phyloP scores from a whole-genome alignment of 2,888 invertebrate genomes.

The Agrotis puta region DNA sequence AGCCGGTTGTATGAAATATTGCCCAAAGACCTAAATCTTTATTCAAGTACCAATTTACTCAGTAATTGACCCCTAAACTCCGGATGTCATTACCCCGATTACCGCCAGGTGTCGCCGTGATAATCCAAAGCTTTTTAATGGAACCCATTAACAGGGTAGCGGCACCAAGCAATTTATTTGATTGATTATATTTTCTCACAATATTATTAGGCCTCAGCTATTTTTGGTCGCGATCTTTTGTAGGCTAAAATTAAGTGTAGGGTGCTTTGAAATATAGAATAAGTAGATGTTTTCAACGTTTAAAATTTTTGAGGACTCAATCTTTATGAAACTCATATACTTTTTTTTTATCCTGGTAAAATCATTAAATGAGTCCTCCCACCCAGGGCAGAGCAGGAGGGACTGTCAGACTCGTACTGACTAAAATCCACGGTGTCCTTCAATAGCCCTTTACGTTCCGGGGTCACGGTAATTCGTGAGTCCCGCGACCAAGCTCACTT shows the following conservation, averaged over 20 bases:
- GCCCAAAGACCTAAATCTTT: conserved; percentile 8
- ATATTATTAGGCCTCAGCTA: conserved; percentile 37
- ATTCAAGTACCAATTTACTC: conserved; percentile 23
- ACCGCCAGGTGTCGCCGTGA: conserved; percentile 47
- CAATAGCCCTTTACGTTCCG: no score
- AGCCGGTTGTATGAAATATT: neutral
- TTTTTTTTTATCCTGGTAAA: no score
- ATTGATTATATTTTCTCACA: conserved; percentile 58
- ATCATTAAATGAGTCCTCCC: no score
- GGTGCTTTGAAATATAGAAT: no score
- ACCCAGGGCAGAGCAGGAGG: no score
- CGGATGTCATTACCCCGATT: conserved; percentile 36
- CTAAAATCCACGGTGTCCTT: no score
- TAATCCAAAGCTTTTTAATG: conserved; percentile 55
- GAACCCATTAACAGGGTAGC: conserved; percentile 53
- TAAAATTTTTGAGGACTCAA: neutral
- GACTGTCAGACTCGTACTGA: no score
- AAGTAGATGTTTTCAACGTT: no score
- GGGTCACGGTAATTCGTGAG: no score
- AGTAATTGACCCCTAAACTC: conserved; percentile 26
- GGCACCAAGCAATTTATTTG: conserved; percentile 47
- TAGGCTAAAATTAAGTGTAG: conserved; percentile 3
- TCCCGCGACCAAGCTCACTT: no score
- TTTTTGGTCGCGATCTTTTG: conserved; percentile 16
- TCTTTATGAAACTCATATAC: neutral